Evolutionary conservation across 2,888 invertebrate species (phyloP).

Genomic region (Bedellia somnulentella): DNA sequence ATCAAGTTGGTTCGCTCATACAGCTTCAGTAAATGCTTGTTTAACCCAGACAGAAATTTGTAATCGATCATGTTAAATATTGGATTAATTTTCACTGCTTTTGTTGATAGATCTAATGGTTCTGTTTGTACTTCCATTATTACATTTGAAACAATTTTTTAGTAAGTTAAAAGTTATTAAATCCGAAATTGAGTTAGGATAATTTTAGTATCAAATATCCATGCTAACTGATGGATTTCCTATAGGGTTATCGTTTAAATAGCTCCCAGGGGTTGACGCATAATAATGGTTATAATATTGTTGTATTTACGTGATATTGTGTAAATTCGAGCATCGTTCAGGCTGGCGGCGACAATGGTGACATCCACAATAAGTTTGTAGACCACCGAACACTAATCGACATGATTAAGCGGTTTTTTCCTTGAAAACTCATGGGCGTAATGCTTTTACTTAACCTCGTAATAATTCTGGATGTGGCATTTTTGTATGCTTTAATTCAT

Average conservation of each 20-base stretch:
- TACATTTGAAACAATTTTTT: constrained; percentile 15
- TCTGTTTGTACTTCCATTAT: constrained; percentile 44
- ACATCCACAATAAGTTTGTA: constrained; percentile 43
- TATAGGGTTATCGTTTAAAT: constrained; percentile 50
- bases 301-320: constrained; percentile 33
- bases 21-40: constrained; percentile 36
- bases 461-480: too few relatives aligned
- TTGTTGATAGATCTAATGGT: constrained; percentile 40
- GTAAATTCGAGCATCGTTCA: constrained; percentile 31
- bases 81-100: constrained; percentile 18
- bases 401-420: constrained; percentile 48
- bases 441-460: too few relatives aligned
- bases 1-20: constrained; percentile 35
- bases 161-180: constrained; percentile 8
- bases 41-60: constrained; percentile 39
- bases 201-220: too few relatives aligned
- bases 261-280: constrained; percentile 24
- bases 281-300: constrained; percentile 31
- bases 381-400: constrained; percentile 52
- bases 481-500: too few relatives aligned
- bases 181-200: too few relatives aligned
- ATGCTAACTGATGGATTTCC: too few relatives aligned
- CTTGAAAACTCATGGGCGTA: too few relatives aligned
- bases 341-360: constrained; percentile 18
- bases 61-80: constrained; percentile 33